These are phyloP conservation scores for Euzetes globulus DNA, from an alignment of 2,888 invertebrate species.

Conservation along the genomic window DNA sequence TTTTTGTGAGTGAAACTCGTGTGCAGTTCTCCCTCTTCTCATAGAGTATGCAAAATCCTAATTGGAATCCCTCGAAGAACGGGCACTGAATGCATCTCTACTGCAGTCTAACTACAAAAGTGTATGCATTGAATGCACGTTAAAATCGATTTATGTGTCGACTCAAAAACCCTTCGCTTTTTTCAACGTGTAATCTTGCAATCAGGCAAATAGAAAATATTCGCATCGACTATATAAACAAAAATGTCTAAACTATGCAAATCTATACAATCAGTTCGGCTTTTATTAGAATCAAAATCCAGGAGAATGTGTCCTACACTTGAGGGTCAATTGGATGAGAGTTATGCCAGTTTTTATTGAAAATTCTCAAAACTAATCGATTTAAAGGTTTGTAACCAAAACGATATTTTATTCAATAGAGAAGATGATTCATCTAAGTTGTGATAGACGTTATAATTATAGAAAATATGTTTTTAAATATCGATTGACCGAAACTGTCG, in stretches of 20 bases:
- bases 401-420: neutral
- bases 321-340: too few relatives aligned
- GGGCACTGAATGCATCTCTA: neutral
- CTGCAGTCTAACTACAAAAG: neutral
- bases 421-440: neutral
- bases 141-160: constrained; percentile 17
- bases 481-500: neutral
- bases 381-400: too few relatives aligned
- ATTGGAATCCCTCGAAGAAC: constrained; percentile 28
- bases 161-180: constrained; percentile 12
- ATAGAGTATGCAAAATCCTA: constrained; percentile 27
- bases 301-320: neutral
- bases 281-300: neutral
- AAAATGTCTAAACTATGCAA: constrained; percentile 7
- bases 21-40: constrained; percentile 7
- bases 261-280: neutral
- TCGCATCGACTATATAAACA: neutral
- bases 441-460: neutral
- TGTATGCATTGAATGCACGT: constrained; percentile 21
- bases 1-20: neutral
- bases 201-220: constrained; percentile 7
- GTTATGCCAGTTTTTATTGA: neutral
- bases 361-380: neutral
- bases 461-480: neutral
- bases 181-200: constrained; percentile 13